Conservation (phyloP, 2,113 vertebrate genomes). For the Terrapene triunguis region DNA sequence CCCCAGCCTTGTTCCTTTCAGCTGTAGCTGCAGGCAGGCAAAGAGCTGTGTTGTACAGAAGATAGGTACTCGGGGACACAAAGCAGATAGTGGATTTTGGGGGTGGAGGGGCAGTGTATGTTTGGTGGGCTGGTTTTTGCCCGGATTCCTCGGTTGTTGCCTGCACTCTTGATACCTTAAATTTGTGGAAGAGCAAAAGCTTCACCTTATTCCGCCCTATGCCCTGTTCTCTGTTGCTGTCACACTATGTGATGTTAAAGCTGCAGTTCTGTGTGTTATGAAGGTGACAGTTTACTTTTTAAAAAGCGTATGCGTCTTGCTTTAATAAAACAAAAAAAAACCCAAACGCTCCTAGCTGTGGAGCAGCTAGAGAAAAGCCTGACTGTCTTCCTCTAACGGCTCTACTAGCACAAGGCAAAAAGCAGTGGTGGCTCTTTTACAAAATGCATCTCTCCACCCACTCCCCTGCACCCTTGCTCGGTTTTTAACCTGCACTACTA, state of each 20-base stretch:
- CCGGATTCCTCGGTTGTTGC: neutral
- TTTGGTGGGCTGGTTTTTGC: neutral
- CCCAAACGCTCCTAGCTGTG: no score
- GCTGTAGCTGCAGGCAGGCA: neutral
- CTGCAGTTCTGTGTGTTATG: no score
- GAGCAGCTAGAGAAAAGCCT: no score
- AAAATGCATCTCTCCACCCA: no score
- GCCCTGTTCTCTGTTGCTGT: neutral
- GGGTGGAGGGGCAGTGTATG: no score
- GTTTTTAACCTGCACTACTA: neutral
- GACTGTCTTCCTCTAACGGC: no score
- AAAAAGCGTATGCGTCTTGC: no score
- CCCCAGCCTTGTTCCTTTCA: neutral
- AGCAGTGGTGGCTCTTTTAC: no score
- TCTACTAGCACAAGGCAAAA: no score
- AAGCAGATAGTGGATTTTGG: neutral
- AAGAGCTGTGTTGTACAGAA: neutral
- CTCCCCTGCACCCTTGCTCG: rapidly evolving
- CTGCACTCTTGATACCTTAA: neutral
- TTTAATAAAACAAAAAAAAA: no score
- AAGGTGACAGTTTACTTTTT: no score
- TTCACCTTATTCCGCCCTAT: neutral
- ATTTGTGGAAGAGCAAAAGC: neutral
- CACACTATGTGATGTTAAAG: no score
- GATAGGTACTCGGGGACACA: neutral